Evolutionary conservation across 2,797 vertebrate species (phyloP), one percentile per base, ranked within the genome.

Genomic region (Onychomys arenicola): DNA sequence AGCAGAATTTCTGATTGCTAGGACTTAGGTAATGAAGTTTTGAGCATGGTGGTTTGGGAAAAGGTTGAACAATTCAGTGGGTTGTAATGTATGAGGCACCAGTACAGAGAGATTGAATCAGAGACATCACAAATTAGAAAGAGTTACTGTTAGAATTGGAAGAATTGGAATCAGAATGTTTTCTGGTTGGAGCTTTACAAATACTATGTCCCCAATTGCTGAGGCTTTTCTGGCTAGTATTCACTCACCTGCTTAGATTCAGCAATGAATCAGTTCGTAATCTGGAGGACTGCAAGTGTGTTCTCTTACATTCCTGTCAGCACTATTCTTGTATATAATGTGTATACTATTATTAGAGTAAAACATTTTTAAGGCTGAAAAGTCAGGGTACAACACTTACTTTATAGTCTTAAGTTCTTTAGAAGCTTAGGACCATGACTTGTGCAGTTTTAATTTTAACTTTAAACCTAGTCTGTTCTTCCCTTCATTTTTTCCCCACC

Each of bases 131-230:
- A 95, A 95, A 67, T 94, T 90, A 76, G 19, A 49, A 43, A 89
- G 27, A 71, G n/a, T 89, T 85, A 69, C 71, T 92, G 4, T 88
- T 94, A 95, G 55, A 85, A 73, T 25, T 89, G 46, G 32, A 94
- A 95, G 55, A 85, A 73, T 25, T 89, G 46, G 32, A 94, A 29
- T 75, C 37, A 63, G 75, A 89, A 63, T 89, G 69, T 96, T 57
- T 80, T 84, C 37, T 91, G 52, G 65, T 37, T 85, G 40, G 21
- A 92, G n/a, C 32, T 32, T 82, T 75, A 40, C 27, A 29, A 91
- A 34, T 82, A 87, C 46, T 37, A 32, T 49, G 57, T 49, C 11
- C 29, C 63, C 77, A 89, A 59, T 67, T 86, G 71, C 59, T 84
- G 10, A 11, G 63, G n/a, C 34, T 80, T 71, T 95, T 61, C 69